These are phyloP conservation scores for Harlomillsia oculata DNA, from an alignment of 1,140 invertebrate species.

Conservation along the genomic window DNA sequence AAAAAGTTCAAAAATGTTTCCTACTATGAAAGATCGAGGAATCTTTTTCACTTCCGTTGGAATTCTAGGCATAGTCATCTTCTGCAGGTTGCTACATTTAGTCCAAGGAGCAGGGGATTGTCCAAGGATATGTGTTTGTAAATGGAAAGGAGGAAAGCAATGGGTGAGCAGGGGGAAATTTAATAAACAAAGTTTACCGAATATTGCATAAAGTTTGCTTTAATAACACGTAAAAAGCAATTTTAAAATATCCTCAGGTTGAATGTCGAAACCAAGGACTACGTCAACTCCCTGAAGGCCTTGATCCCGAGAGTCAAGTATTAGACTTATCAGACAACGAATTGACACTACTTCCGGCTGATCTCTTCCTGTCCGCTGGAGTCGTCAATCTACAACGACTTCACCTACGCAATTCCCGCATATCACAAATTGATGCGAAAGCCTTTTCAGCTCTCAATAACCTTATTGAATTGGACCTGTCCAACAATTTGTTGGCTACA, in stretches of 20 bases:
- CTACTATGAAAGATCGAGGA: no score
- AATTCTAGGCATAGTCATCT: no score
- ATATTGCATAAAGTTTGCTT: not conserved
- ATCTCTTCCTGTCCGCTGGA: constrained; percentile 66
- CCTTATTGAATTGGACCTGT: constrained; percentile 76
- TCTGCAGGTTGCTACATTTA: no score
- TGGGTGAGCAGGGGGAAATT: no score
- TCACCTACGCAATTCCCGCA: constrained; percentile 66
- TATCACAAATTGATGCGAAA: constrained; percentile 70
- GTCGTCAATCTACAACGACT: constrained; percentile 77
- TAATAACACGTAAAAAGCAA: no score
- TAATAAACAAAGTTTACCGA: constrained; percentile 18
- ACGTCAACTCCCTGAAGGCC: constrained; percentile 66
- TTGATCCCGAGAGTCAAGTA: constrained; percentile 79
- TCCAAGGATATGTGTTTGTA: constrained; percentile 70
- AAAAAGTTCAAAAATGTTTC: no score
- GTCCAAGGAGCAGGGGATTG: constrained; percentile 54
- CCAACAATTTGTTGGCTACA: constrained; percentile 63
- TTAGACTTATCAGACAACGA: constrained; percentile 78
- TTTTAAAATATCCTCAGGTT: no score
- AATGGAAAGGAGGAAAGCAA: constrained; percentile 85
- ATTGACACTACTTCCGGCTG: constrained; percentile 64
- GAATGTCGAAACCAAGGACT: constrained; percentile 72
- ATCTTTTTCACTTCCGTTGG: no score
- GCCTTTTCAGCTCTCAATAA: constrained; percentile 76